Percentiles rank a stretch among this genome's conserved stretches.
These are phyloP conservation scores for Ichneumoninae sp. DNA, from an alignment of 2,888 invertebrate species.

Conservation along the genomic window DNA sequence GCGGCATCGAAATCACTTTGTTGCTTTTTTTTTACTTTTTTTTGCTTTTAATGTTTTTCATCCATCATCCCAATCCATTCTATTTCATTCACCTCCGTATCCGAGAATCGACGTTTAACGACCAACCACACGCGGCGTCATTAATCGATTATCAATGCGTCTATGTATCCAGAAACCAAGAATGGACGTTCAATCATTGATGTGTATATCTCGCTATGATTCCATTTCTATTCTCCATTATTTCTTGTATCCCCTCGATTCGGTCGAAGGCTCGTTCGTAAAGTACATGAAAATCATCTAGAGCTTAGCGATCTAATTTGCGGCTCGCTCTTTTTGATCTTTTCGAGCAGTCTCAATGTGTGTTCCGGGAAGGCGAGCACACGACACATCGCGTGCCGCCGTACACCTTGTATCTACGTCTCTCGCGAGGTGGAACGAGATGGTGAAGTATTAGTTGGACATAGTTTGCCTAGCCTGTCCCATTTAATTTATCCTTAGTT, in stretches of 20 bases:
- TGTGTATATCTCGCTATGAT: conserved; percentile 23
- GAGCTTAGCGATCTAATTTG: conserved; percentile 16
- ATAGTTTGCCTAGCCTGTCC: conserved; percentile 4
- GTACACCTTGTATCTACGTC: conserved; percentile 14
- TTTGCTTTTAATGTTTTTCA: conserved; percentile 37
- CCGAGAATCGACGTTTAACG: conserved; percentile 53
- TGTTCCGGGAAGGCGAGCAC: conserved; percentile 21
- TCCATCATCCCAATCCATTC: conserved; percentile 45
- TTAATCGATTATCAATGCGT: conserved; percentile 61
- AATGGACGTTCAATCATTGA: conserved; percentile 25
- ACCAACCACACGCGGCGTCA: conserved; percentile 49
- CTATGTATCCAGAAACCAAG: background rate
- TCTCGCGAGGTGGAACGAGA: conserved; percentile 24
- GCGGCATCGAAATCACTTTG: conserved; percentile 42
- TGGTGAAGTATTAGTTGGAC: conserved; percentile 17
- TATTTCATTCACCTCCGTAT: conserved; percentile 43
- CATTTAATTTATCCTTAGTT: conserved; percentile 8
- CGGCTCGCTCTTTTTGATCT: conserved; percentile 4
- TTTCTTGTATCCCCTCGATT: background rate
- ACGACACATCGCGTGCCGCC: conserved; percentile 39
- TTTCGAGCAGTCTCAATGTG: background rate
- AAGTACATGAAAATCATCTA: background rate
- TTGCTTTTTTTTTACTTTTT: conserved; percentile 27
- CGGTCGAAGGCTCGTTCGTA: background rate
- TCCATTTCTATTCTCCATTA: background rate